Evolutionary conservation across 2,113 vertebrate species (phyloP), one percentile per base, ranked within the genome.

Genomic region (Planiliza haematocheilus): DNA sequence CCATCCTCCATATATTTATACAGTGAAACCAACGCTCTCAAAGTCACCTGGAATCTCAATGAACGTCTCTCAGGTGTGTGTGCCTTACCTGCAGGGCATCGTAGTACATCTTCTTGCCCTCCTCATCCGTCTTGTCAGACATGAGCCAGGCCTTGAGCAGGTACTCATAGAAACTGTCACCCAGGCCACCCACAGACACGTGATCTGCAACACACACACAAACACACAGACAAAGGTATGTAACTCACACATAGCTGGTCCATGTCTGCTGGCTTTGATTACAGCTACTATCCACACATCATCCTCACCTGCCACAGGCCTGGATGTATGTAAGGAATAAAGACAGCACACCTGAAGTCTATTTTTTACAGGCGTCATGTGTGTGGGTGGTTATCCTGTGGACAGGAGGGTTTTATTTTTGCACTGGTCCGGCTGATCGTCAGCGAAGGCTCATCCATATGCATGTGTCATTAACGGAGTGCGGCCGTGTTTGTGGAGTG

Each of bases 121-220:
- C 97, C 84, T 97, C 94, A 87, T 99, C 97, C 30, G 92, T 95
- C 93, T 95, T 98, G 93, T 97, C 96, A 16, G 97, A 98, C 97
- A 99, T 99, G 81, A 99, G 87, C 97, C 97, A 99, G 68, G 97
- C 96, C 93, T 99, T 99, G 13, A 99, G 95, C 91, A 99, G 94
- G 91, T 99, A 99, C 83, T 99, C 97, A 88, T 99, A 99, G 93
- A 99, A 99, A 74, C 97, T 99, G 87, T 99, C 97, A 20, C 97
- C 97, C 45, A 99, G 95, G 38, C 97, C 97, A 50, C 97, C 97
- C 58, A 98, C 93, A 0, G 97, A 99, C 71, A 99, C 97, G 5
- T 99, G 97, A 95, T 98, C 97, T 99, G 92, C 42, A 83, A 76
- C 55, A 66, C 65, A 77, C 12, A 49, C 1, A 79, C 1, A 17